These are phyloP conservation scores for Hirudo medicinalis DNA, from an alignment of 1,140 invertebrate genomes.

Conservation along the genomic window DNA sequence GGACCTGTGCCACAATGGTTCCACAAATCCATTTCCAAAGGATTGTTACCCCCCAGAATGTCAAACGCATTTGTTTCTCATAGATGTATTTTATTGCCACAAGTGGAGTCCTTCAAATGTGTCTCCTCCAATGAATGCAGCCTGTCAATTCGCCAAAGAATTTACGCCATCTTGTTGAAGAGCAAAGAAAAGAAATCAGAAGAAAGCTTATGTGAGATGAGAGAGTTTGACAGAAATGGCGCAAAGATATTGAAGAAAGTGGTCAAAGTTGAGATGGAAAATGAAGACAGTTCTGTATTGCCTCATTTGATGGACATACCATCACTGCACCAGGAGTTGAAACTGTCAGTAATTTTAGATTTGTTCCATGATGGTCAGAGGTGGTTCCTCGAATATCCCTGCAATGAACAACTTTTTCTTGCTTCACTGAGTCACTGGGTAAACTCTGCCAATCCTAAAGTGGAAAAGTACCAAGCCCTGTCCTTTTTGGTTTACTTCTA, in stretches of 20 bases:
- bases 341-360: neutral
- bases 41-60: neutral
- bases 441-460: neutral
- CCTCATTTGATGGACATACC: neutral
- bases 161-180: constrained; percentile 4
- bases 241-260: neutral
- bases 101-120: neutral
- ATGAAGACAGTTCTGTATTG: neutral
- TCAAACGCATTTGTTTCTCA: constrained; percentile 1
- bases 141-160: neutral
- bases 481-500: neutral
- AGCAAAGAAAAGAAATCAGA: neutral
- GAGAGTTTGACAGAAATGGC: neutral
- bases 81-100: neutral
- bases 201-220: constrained; percentile 23
- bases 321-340: neutral
- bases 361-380: neutral
- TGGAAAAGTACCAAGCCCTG: neutral
- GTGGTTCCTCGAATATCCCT: neutral
- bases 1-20: neutral
- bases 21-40: neutral
- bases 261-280: neutral
- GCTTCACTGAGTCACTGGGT: constrained; percentile 4
- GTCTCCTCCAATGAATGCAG: neutral
- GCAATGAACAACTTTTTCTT: neutral